These are phyloP conservation scores for Lepisosteus oculatus DNA, from an alignment of 2,113 vertebrate species.

Conservation along the genomic window DNA sequence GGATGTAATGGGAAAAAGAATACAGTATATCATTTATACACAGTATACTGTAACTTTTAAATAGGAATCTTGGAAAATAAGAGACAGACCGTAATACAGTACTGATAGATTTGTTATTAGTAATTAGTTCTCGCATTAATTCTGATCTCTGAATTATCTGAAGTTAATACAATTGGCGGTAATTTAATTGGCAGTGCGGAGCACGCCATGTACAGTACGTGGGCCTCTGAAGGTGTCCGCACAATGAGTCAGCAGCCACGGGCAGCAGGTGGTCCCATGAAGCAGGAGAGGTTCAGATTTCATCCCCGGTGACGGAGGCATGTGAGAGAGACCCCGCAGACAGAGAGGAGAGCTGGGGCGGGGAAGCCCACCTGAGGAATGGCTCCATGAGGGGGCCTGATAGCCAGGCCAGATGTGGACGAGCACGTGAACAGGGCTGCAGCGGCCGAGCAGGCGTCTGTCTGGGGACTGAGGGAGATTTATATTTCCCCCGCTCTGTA, in stretches of 20 bases:
- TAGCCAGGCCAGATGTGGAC: slow-evolving; percentile 1
- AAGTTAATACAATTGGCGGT: too few relatives aligned
- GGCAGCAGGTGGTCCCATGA: neutral
- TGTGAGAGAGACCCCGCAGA: too few relatives aligned
- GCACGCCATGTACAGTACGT: neutral
- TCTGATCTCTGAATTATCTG: too few relatives aligned
- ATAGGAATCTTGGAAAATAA: too few relatives aligned
- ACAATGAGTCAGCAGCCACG: slow-evolving; percentile 1
- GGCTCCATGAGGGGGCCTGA: neutral
- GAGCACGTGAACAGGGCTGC: neutral
- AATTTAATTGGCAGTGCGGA: neutral
- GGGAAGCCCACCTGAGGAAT: neutral
- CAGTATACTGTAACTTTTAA: too few relatives aligned
- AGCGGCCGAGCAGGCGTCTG: neutral
- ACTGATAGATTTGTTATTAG: too few relatives aligned
- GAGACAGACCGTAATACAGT: too few relatives aligned
- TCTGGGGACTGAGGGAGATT: slow-evolving; percentile 9
- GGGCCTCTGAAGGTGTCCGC: neutral
- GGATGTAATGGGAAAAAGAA: too few relatives aligned
- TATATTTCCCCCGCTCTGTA: slow-evolving; percentile 10
- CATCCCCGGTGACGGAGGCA: neutral
- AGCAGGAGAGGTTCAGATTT: neutral
- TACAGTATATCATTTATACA: too few relatives aligned
- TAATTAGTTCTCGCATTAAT: too few relatives aligned
- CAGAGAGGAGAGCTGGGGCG: neutral